A percentile compares a stretch with the other conserved stretches of the same genome.
phyloP scores from a whole-genome alignment of 2,888 invertebrate genomes.

The Apocheima hispidaria region DNA sequence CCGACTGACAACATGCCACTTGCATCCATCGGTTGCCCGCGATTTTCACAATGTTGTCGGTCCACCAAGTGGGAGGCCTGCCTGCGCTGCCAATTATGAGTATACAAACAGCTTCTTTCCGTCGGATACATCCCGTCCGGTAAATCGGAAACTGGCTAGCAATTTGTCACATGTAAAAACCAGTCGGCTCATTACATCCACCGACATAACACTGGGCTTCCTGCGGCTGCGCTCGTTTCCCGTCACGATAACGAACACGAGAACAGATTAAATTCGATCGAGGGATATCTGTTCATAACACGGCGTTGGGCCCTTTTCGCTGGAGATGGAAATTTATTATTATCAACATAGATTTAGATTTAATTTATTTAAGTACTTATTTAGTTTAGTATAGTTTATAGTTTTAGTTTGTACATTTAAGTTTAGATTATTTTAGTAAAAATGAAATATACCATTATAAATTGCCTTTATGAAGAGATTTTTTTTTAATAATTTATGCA shows the following conservation, averaged over 20 bases:
- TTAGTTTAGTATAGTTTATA: no score
- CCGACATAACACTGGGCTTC: slow-evolving; percentile 68
- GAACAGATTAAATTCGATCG: slow-evolving; percentile 66
- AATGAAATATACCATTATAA: no score
- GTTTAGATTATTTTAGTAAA: no score
- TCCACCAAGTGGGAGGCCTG: no score
- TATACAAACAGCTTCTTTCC: neutral
- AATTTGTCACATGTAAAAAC: slow-evolving; percentile 35
- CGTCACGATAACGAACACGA: slow-evolving; percentile 67
- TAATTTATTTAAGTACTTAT: no score
- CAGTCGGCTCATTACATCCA: slow-evolving; percentile 23
- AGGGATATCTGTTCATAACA: slow-evolving; percentile 65
- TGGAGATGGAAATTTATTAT: neutral
- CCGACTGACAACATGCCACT: no score
- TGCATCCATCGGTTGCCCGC: no score
- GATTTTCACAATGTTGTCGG: no score
- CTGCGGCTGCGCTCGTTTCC: slow-evolving; percentile 60
- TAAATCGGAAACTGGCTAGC: slow-evolving; percentile 22
- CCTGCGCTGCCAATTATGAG: neutral
- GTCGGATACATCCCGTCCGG: slow-evolving; percentile 17
- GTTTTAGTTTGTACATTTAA: no score
- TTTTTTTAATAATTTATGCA: no score
- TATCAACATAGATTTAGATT: no score
- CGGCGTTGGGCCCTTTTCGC: neutral
- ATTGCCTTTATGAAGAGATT: no score